Base-by-base conservation (phyloP, 2,888 invertebrate genomes). In the Ennomos quercinarius region DNA sequence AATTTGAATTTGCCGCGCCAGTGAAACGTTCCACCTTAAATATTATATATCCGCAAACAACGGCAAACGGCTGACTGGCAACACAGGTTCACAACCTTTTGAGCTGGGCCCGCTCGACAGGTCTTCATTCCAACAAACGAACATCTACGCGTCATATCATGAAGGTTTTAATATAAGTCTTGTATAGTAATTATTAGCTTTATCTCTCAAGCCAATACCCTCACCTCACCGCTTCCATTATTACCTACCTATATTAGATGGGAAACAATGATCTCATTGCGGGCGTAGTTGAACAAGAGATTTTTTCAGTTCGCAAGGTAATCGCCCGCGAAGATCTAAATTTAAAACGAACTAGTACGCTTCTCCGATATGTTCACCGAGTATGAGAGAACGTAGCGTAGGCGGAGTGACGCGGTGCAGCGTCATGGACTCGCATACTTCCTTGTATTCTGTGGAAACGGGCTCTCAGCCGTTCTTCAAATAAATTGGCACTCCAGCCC, bases 401-500 rank as follows among this genome's bases (percentile, higher is more conserved):
- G 79, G 77, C 71, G 77, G 73, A 61, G 68, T 81, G 81, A 78
- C 78, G 78, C 72, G 50, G 58, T 66, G 61, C 60, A 61, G 65
- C 80, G 78, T 80, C 82, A 79, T 43, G 43, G 50, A 36, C 54
- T 11, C 9, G 12, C n/a, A 41, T 12, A 39, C 48, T 50, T 9
- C 27, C 35, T 17, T 9, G 10, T 53, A 17, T 45, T 49, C 53
- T 41, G 59, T 59, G 56, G 63, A 63, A 70, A 63, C 71, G 63
- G 67, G 66, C 67, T 72, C 70, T 73, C 71, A 71, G 81, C 76
- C 80, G 82, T 83, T 89, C 86, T 89, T 89, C 86, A 89, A 87
- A 89, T 89, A 91, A 91, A 91, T 91, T 90, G 91, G 90, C 87
- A 88, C 90, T 89, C 85, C 81, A 73, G 74, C 60, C 78, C 81